Percentiles rank a stretch among this genome's conserved stretches.
phyloP scores from a whole-genome alignment of 2,797 vertebrate species.

The Pangasius larnaudii region DNA sequence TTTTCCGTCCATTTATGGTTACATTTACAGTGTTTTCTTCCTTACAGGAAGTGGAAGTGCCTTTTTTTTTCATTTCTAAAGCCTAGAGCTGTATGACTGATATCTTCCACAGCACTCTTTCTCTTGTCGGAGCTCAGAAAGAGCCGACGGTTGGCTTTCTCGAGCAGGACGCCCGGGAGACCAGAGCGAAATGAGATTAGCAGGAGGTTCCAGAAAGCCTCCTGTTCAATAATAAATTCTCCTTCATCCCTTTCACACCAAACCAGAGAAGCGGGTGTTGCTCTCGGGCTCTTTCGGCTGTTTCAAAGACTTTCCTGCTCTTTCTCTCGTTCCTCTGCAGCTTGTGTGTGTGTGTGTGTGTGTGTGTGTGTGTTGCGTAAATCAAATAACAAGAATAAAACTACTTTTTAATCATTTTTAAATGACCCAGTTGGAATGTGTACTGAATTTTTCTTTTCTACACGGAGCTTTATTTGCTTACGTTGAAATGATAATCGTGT shows the following conservation, averaged over 20 bases:
- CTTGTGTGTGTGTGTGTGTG: background rate
- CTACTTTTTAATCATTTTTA: background rate
- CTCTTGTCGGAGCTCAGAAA: background rate
- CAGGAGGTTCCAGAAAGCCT: slow-evolving; percentile 8
- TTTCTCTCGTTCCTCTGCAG: background rate
- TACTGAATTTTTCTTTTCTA: background rate
- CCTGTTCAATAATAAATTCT: slow-evolving; percentile 13
- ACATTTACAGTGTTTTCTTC: background rate
- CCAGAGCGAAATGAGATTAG: background rate
- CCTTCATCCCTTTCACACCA: background rate
- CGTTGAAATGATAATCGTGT: background rate
- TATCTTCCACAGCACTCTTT: background rate
- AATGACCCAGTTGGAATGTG: background rate
- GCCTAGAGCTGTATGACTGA: background rate
- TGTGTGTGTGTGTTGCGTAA: background rate
- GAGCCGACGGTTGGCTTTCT: background rate
- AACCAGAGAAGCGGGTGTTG: background rate
- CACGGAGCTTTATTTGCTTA: background rate
- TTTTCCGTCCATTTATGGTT: background rate
- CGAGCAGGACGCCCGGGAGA: background rate
- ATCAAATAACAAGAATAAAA: background rate
- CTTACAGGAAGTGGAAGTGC: background rate
- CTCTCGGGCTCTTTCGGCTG: background rate
- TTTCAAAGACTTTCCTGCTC: background rate
- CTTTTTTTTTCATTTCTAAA: background rate